These are phyloP conservation scores for Platalea minor DNA, from an alignment of 2,797 vertebrate genomes.

Conservation along the genomic window DNA sequence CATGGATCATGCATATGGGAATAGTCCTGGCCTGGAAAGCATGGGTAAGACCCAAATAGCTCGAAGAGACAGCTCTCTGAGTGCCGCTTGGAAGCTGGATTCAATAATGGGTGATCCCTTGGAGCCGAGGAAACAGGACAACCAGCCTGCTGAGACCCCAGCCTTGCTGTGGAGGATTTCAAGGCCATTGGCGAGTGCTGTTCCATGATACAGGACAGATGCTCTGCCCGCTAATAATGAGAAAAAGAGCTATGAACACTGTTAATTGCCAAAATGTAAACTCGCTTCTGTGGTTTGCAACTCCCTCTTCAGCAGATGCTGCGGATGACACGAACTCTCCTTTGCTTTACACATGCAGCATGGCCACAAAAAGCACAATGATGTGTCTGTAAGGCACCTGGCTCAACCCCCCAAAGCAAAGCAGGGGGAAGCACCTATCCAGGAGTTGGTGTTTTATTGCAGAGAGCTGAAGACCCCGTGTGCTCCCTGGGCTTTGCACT, in stretches of 20 bases:
- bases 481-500: neutral
- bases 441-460: fast-evolving
- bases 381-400: neutral
- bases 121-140: neutral
- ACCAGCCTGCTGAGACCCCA: neutral
- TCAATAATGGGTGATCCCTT: neutral
- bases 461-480: fast-evolving
- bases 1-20: neutral
- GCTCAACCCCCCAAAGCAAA: neutral
- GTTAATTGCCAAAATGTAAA: neutral
- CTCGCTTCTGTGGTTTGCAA: neutral
- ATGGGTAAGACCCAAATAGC: neutral
- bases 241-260: neutral
- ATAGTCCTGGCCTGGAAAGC: conserved; percentile 20
- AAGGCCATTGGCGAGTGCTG: neutral
- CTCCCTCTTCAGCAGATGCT: neutral
- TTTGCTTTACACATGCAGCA: fast-evolving
- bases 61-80: neutral
- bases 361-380: neutral
- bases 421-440: neutral
- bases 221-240: neutral
- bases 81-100: neutral
- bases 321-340: fast-evolving
- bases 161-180: neutral
- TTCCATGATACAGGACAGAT: neutral